These are phyloP conservation scores for Morpho helenor DNA, from an alignment of 2,888 invertebrate genomes.

Conservation along the genomic window DNA sequence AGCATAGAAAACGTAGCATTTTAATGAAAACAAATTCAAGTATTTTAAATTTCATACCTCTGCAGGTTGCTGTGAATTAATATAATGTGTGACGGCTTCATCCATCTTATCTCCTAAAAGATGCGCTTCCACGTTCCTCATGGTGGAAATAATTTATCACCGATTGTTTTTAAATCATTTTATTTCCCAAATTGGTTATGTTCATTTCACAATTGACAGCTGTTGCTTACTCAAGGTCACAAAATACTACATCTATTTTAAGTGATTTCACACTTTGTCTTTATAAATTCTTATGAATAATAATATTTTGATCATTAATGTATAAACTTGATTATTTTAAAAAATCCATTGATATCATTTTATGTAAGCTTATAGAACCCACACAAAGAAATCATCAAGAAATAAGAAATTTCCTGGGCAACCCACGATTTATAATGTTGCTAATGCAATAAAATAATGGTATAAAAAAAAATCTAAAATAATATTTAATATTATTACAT, in stretches of 20 bases:
- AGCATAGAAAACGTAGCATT: conserved; percentile 2
- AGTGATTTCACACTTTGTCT: not conserved
- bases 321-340: not conserved
- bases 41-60: conserved; percentile 41
- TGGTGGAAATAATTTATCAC: conserved; percentile 31
- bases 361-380: conserved; percentile 9
- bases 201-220: conserved; percentile 37
- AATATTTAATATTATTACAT: no score
- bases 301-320: not conserved
- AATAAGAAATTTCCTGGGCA: no score
- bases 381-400: conserved; percentile 13
- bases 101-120: conserved; percentile 62
- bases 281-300: not conserved
- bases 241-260: conserved; percentile 30
- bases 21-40: conserved; percentile 6
- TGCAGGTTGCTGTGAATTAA: conserved; percentile 57
- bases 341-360: conserved; percentile 7
- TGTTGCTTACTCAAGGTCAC: conserved; percentile 36
- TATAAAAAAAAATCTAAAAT: no score
- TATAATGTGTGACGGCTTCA: conserved; percentile 68
- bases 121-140: conserved; percentile 57
- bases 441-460: no score
- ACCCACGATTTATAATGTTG: no score
- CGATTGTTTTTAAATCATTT: conserved; percentile 33
- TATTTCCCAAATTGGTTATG: conserved; percentile 32